A percentile compares a stretch with the other conserved stretches of the same genome.
Evolutionary conservation across 2,113 vertebrate species (phyloP).

Genomic region (Sciurus niger): DNA sequence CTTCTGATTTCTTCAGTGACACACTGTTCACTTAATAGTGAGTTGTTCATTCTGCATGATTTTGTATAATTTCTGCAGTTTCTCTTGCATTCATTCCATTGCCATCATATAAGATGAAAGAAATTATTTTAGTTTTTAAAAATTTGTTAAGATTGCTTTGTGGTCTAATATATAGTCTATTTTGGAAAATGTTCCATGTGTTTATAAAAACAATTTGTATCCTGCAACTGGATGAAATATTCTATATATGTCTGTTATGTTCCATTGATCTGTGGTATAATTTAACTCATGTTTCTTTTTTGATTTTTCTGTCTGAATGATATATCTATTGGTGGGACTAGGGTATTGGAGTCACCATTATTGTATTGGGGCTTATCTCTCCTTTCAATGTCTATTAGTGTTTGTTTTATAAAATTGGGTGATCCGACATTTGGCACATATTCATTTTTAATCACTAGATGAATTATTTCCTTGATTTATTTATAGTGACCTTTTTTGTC

Average conservation of each 20-base stretch:
- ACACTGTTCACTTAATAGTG: background rate
- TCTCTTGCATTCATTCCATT: background rate
- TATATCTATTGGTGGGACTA: too few relatives aligned
- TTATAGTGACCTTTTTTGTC: too few relatives aligned
- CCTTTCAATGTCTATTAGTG: too few relatives aligned
- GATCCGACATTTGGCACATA: too few relatives aligned
- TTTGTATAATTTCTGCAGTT: background rate
- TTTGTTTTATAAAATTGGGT: too few relatives aligned
- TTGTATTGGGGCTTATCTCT: too few relatives aligned
- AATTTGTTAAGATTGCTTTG: background rate
- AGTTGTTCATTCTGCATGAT: background rate
- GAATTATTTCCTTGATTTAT: too few relatives aligned
- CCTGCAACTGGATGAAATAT: background rate
- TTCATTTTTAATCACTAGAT: too few relatives aligned
- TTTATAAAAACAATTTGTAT: background rate
- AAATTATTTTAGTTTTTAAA: background rate
- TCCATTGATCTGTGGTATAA: background rate
- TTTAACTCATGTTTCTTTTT: too few relatives aligned
- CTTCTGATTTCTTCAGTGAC: background rate
- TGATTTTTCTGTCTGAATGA: too few relatives aligned
- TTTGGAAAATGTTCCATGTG: background rate
- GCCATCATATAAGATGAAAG: background rate
- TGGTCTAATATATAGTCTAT: background rate
- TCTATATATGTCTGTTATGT: background rate
- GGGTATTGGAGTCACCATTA: too few relatives aligned